Base-by-base conservation (phyloP, 2,888 invertebrate genomes). In the Petrophora chlorosata region DNA sequence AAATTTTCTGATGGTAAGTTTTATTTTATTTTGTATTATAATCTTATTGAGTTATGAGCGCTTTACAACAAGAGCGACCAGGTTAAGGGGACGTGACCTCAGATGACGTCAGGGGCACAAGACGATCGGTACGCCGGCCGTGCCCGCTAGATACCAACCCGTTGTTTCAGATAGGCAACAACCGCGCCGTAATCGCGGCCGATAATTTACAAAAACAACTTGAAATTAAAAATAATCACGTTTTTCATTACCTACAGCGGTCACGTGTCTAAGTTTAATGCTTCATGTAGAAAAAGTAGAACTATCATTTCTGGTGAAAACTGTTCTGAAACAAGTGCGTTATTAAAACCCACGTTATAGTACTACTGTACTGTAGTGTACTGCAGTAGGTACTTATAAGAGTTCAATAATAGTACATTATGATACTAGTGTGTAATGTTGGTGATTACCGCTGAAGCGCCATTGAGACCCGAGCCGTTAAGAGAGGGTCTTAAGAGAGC, bases 41-140 rank as follows among this genome's bases (percentile, higher is more conserved):
- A 73, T 73, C 67, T 55, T 45, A 64, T 64, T 67, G 65, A 72
- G 60, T 71, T 72, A 67, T 67, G 60, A 64, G 48, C 63, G 56
- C 68, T 64, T 69, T 73, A 72, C 70, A 73, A 73, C 68, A 72
- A 77, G 75, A 76, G 63, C 70, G 63, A 54, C 7, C 67, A 72
- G 80, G 82, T 81, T 80, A 81, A 76, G 76, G 54, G 78, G 73
- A 76, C 82, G 67, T 68, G 79, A 81, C 77, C 77, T 61, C 45
- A 50, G 50, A 59, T 77, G 74, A 76, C 79, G 76, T 75, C 75
- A 72, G 63, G 65, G 61, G 63, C 60, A 65, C 58, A 57, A 70
- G 67, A 73, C 65, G 55, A 53, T 57, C 55, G n/a, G 41, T 63
- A 56, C 59, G 60, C 61, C 59, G 58, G 60, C 61, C 59, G 58